These are phyloP conservation scores for Arctocebus calabarensis DNA, from an alignment of 2,797 vertebrate species.

Conservation along the genomic window DNA sequence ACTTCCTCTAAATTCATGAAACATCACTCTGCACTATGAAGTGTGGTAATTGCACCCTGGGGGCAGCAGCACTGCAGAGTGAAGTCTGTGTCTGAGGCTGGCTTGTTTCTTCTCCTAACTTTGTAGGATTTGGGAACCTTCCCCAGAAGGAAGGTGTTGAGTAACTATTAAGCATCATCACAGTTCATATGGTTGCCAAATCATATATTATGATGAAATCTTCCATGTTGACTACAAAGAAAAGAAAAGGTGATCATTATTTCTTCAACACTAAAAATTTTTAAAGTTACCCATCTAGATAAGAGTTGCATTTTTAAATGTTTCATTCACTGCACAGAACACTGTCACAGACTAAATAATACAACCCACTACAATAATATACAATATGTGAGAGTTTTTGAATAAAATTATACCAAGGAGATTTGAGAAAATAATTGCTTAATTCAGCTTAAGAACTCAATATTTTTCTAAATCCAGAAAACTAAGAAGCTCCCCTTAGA, in stretches of 20 bases:
- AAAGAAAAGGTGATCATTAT: not conserved
- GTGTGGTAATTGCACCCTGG: constrained; percentile 38
- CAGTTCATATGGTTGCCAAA: not conserved
- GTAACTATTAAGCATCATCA: constrained; percentile 44
- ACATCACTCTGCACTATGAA: constrained; percentile 49
- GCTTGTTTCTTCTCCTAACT: constrained; percentile 64
- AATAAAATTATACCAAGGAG: constrained; percentile 45
- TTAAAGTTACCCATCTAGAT: constrained; percentile 43
- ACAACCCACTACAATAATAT: not conserved
- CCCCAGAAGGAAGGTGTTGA: constrained; percentile 8
- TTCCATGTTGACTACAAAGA: constrained; percentile 28
- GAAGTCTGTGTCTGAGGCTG: constrained; percentile 55
- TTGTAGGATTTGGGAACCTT: constrained; percentile 49
- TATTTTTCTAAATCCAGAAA: constrained; percentile 39
- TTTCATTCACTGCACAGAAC: constrained; percentile 30
- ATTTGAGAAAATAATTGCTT: constrained; percentile 63
- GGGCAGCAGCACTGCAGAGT: constrained; percentile 24
- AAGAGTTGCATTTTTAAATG: constrained; percentile 54
- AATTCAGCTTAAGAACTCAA: constrained; percentile 25
- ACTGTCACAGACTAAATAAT: constrained; percentile 46
- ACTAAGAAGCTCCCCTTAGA: constrained; percentile 46
- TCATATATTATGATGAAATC: constrained; percentile 22
- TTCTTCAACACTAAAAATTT: constrained; percentile 47
- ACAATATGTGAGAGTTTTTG: constrained; percentile 57
- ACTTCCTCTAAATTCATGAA: constrained; percentile 28